A percentile compares a stretch with the other conserved stretches of the same genome.
Conservation (phyloP, 2,113 vertebrate species). For the Cynopterus brachyotis region DNA sequence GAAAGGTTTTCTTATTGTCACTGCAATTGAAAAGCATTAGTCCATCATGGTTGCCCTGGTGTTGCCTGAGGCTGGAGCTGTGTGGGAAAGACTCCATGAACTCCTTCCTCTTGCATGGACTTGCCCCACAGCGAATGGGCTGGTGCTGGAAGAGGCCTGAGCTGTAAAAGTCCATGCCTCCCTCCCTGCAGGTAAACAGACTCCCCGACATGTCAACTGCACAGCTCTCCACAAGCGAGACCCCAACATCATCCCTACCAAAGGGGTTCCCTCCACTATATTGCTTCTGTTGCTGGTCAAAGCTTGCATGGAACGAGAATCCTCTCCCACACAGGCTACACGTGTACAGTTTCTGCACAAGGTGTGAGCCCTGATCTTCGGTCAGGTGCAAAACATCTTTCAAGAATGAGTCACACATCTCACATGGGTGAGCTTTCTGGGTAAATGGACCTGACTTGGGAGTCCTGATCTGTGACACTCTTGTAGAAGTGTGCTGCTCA, state of each 20-base stretch:
- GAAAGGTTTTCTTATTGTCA: neutral
- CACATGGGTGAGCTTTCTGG: neutral
- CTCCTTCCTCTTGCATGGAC: neutral
- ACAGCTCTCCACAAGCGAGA: neutral
- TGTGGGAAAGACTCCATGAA: neutral
- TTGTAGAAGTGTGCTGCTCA: neutral
- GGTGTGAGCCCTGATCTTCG: neutral
- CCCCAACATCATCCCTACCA: rapidly evolving
- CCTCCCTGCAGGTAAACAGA: neutral
- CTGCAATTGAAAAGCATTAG: neutral
- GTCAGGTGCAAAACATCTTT: neutral
- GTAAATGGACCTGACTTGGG: neutral
- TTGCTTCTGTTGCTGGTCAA: neutral
- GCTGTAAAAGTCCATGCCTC: neutral
- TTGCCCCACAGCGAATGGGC: neutral
- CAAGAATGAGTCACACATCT: neutral
- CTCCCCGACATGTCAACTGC: no score
- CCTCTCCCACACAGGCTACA: neutral
- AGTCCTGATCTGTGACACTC: neutral
- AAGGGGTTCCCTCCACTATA: neutral
- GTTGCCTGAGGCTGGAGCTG: neutral
- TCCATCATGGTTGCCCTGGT: neutral
- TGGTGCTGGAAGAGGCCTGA: neutral
- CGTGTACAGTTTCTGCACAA: neutral
- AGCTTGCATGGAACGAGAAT: neutral